phyloP scores from a whole-genome alignment of 2,888 invertebrate species.

The Choreutis nemorana region DNA sequence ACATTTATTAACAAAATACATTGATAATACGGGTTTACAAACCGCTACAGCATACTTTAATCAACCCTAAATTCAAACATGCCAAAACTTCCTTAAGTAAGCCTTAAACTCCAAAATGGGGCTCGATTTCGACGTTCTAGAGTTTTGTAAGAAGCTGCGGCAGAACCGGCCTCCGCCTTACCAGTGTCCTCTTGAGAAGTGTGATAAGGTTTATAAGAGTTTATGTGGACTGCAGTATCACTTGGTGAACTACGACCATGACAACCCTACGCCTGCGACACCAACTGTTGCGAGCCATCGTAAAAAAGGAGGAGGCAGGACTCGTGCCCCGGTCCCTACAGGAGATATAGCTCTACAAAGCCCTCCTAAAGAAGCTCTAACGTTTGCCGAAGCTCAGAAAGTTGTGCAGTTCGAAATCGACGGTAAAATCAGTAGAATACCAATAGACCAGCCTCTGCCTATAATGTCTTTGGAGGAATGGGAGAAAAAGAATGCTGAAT shows the following conservation, averaged over 20 bases:
- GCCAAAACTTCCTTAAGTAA: too few species aligned
- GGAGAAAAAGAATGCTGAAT: constrained; percentile 53
- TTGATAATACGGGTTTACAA: constrained; percentile 1
- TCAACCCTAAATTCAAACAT: constrained; percentile 11
- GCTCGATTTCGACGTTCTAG: constrained; percentile 85
- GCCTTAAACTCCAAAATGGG: constrained; percentile 66
- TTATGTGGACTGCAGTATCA: constrained; percentile 88
- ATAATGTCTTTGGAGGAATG: constrained; percentile 75
- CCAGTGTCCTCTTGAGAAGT: constrained; percentile 85
- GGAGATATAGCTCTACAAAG: constrained; percentile 60
- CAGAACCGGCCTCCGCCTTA: constrained; percentile 85
- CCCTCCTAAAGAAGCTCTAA: constrained; percentile 73
- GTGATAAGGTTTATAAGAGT: constrained; percentile 87
- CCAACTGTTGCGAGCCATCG: constrained; percentile 69
- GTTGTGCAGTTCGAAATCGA: constrained; percentile 89
- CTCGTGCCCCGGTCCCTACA: constrained; percentile 67
- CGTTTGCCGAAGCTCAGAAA: constrained; percentile 85
- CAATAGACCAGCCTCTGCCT: constrained; percentile 72
- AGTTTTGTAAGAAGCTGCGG: constrained; percentile 83
- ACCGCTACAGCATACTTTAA: constrained; percentile 3
- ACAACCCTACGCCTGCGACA: constrained; percentile 73
- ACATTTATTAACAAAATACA: too few species aligned
- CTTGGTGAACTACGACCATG: constrained; percentile 84
- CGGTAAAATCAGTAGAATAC: constrained; percentile 74
- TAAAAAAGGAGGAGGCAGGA: constrained; percentile 68